Percentiles rank a stretch among this genome's conserved stretches.
These are phyloP conservation scores for Mobula birostris DNA, from an alignment of 2,113 vertebrate genomes.

Conservation along the genomic window DNA sequence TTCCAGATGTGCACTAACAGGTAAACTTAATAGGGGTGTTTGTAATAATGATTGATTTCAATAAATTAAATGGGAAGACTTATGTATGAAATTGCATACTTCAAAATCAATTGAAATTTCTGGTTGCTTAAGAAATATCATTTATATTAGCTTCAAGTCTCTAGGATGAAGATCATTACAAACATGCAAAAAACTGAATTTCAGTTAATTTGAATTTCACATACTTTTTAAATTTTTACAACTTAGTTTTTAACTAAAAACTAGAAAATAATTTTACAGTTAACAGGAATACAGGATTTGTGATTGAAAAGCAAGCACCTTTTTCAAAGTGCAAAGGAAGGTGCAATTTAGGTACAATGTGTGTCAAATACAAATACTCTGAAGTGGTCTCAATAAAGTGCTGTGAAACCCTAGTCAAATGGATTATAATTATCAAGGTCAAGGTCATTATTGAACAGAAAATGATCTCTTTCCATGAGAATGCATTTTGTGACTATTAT, in stretches of 20 bases:
- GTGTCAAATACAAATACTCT: neutral
- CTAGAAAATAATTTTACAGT: constrained; percentile 6
- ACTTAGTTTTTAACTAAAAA: neutral
- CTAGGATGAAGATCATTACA: neutral
- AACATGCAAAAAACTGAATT: neutral
- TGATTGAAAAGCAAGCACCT: neutral
- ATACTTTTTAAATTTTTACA: neutral
- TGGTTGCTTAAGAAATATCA: neutral
- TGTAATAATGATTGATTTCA: neutral
- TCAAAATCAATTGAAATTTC: neutral
- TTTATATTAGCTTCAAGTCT: neutral
- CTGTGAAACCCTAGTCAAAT: neutral
- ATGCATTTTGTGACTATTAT: neutral
- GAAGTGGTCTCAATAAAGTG: neutral
- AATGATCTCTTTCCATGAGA: neutral
- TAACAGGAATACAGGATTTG: neutral
- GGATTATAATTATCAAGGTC: neutral
- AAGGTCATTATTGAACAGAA: neutral
- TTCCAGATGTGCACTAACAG: too few relatives aligned
- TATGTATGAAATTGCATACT: neutral
- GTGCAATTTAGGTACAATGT: neutral
- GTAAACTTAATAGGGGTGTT: neutral
- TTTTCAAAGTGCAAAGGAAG: neutral
- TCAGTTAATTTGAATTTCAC: neutral
- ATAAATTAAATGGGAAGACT: neutral